Conservation (phyloP, 2,797 vertebrate genomes). For the Rhynchotus rufescens region DNA sequence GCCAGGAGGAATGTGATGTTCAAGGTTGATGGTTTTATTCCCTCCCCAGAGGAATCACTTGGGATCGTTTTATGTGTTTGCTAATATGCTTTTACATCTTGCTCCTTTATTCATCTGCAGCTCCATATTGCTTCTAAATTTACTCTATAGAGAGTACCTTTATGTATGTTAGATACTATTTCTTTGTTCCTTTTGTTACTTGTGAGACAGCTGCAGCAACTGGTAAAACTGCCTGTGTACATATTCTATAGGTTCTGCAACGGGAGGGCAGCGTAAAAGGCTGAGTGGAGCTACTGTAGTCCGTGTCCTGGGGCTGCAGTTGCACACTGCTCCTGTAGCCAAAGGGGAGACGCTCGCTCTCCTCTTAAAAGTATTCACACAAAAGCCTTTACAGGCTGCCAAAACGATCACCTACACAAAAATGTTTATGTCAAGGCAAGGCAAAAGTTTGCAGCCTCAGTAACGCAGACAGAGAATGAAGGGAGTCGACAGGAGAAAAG, state of each 20-base stretch:
- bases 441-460: background rate
- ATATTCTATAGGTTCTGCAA: background rate
- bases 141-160: background rate
- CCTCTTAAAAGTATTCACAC: fast-evolving
- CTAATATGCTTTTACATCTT: background rate
- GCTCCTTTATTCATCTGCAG: background rate
- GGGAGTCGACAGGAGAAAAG: background rate
- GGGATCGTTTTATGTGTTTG: fast-evolving
- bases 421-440: background rate
- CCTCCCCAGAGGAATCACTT: background rate
- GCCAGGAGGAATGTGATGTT: fast-evolving
- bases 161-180: fast-evolving
- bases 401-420: background rate
- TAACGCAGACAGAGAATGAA: background rate
- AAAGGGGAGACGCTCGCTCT: fast-evolving
- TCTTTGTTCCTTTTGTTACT: background rate
- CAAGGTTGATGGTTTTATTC: background rate
- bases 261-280: background rate
- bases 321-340: background rate
- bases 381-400: background rate
- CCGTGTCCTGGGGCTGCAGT: fast-evolving
- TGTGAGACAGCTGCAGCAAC: background rate
- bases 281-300: background rate
- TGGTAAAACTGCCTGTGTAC: background rate
- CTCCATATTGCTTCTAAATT: background rate